Conservation (phyloP, 2,888 invertebrate species). For the Automeris io region DNA sequence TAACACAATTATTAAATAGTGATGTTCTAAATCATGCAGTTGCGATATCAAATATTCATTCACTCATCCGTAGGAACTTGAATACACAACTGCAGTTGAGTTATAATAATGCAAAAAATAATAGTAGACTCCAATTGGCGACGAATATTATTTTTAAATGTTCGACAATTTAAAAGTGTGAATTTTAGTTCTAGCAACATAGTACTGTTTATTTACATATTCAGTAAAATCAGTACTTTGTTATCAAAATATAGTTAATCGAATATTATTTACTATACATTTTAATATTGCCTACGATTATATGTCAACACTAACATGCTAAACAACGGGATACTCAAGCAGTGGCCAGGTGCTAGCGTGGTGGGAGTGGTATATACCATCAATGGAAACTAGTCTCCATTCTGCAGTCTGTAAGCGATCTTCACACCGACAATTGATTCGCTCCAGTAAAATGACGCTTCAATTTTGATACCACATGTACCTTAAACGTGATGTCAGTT, state of each 20-base stretch:
- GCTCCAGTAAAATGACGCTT: too few relatives aligned
- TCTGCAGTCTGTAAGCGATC: background rate
- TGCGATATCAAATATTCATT: background rate
- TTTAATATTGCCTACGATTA: too few relatives aligned
- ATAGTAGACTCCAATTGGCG: too few relatives aligned
- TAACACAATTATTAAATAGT: slow-evolving; percentile 2
- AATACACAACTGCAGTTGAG: slow-evolving; percentile 1
- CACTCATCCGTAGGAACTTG: background rate
- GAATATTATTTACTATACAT: too few relatives aligned
- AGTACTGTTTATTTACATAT: too few relatives aligned
- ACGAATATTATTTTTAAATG: too few relatives aligned
- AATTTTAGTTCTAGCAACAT: too few relatives aligned
- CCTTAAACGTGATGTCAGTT: too few relatives aligned
- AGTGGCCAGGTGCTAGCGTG: slow-evolving; percentile 70
- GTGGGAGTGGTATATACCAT: slow-evolving; percentile 41
- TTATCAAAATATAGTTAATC: too few relatives aligned
- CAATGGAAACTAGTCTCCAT: background rate
- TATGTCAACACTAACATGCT: slow-evolving; percentile 11
- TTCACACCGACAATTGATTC: background rate
- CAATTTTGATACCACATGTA: too few relatives aligned
- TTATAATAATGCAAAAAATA: background rate
- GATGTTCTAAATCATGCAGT: slow-evolving; percentile 4
- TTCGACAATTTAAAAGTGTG: too few relatives aligned
- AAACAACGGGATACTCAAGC: slow-evolving; percentile 27
- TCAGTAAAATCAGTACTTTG: too few relatives aligned